phyloP scores from a whole-genome alignment of 2,888 invertebrate species.

The Gandaritis pyraliata region DNA sequence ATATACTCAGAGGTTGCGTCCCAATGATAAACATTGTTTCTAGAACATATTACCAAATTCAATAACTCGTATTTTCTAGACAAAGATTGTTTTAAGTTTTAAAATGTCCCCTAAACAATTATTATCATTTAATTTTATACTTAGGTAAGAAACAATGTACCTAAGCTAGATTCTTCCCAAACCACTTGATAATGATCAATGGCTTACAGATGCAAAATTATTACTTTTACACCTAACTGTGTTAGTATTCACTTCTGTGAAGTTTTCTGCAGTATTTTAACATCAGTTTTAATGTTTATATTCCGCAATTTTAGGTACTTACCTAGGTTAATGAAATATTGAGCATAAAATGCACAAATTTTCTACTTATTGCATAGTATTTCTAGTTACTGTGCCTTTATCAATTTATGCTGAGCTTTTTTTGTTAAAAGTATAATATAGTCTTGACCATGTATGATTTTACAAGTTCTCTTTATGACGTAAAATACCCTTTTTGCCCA shows the following conservation, averaged over 20 bases:
- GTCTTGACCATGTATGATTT: background rate
- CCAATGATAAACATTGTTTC: no score
- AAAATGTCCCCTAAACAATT: background rate
- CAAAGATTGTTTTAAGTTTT: background rate
- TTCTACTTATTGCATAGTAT: slow-evolving; percentile 3
- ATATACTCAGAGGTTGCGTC: no score
- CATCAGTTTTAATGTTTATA: no score
- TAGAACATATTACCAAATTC: no score
- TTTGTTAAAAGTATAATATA: background rate
- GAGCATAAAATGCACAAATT: slow-evolving; percentile 41
- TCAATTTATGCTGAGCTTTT: slow-evolving; percentile 4
- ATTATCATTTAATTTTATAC: no score
- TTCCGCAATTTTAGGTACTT: background rate
- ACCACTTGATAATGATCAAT: slow-evolving; percentile 12
- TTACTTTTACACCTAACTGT: slow-evolving; percentile 1
- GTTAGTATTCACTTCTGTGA: slow-evolving; percentile 12
- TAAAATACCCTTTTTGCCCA: no score
- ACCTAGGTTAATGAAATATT: slow-evolving; percentile 6
- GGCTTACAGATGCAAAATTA: slow-evolving; percentile 1
- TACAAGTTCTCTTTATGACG: background rate
- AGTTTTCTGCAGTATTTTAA: slow-evolving; percentile 19
- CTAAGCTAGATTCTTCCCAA: slow-evolving; percentile 2
- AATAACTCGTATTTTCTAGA: background rate
- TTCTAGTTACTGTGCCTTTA: slow-evolving; percentile 27
- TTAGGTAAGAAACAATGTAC: no score